phyloP scores from a whole-genome alignment of 2,888 invertebrate genomes.

The Atrina japonica region DNA sequence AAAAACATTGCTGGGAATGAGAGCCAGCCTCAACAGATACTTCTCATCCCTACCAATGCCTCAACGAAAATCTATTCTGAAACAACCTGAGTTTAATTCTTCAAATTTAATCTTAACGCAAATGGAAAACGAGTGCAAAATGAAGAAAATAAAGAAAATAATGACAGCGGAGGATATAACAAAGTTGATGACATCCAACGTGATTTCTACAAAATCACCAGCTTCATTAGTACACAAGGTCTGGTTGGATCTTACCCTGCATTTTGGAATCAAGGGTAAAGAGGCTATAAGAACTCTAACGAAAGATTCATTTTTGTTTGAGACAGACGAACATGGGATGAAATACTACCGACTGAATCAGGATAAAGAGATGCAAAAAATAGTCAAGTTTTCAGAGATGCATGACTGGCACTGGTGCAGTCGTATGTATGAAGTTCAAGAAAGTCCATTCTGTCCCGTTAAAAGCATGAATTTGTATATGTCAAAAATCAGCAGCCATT shows the following conservation, averaged over 20 bases:
- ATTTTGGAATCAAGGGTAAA: slow-evolving; percentile 38
- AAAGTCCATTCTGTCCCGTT: slow-evolving; percentile 31
- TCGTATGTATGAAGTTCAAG: slow-evolving; percentile 31
- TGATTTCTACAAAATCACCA: slow-evolving; percentile 13
- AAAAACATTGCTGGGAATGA: slow-evolving; percentile 28
- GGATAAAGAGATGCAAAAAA: slow-evolving; percentile 32
- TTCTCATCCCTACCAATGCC: slow-evolving; percentile 18
- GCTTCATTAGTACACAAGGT: slow-evolving; percentile 19
- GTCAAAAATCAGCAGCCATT: slow-evolving; percentile 15
- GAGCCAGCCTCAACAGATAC: slow-evolving; percentile 31
- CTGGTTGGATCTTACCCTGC: slow-evolving; percentile 36
- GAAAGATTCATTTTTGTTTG: slow-evolving; percentile 29
- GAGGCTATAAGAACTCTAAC: slow-evolving; percentile 36
- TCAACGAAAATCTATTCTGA: slow-evolving; percentile 20
- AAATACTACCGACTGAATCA: slow-evolving; percentile 24
- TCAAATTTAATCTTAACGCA: slow-evolving; percentile 20
- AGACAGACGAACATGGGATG: slow-evolving; percentile 27
- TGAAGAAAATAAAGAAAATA: slow-evolving; percentile 22
- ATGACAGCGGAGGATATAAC: slow-evolving; percentile 18
- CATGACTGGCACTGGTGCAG: slow-evolving; percentile 38
- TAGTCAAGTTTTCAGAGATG: slow-evolving; percentile 37
- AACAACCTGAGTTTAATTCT: slow-evolving; percentile 23
- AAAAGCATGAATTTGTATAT: slow-evolving; percentile 23
- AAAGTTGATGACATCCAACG: slow-evolving; percentile 22
- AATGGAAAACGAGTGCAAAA: slow-evolving; percentile 14